Base-by-base conservation (phyloP, 2,797 vertebrate species). In the Ctenopoma multispine region DNA sequence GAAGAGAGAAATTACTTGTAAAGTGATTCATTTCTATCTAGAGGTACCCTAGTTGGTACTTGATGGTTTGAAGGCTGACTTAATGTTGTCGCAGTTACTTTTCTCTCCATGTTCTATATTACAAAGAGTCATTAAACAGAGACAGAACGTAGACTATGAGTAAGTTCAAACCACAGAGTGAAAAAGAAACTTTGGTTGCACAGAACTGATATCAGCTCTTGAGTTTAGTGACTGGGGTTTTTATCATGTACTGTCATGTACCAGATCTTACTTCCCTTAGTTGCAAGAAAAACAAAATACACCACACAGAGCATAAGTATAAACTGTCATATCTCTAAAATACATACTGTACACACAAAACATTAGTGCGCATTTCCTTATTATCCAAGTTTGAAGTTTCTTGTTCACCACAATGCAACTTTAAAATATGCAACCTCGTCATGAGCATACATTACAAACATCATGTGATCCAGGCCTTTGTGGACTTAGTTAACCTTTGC, bases 1-100 rank as follows among this genome's bases (percentile, higher is more conserved):
- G 85, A 78, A 59, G 56, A 65, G 75, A 88, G 75, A 90, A 88
- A 89, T 89, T 72, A 88, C 85, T 89, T 90, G 83, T 88, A 87
- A 87, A 85, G 80, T 69, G 80, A 79, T 88, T 87, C 49, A 69
- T 86, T 87, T 89, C 73, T 80, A 83, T 83, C 72, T 62, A 6
- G 61, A 78, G 78, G 73, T 54, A 66, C 70, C 74, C 85, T 66
- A 55, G 62, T 85, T 78, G 72, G 66, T 59, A 55, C 77, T 82
- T 79, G 75, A 81, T 77, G 60, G 77, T 79, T 84, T 77, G 59
- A 85, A 84, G 60, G 62, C 73, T 81, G 83, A 86, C 78, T 73
- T 83, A 83, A 86, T 63, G 49, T 53, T 40, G 17, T 7, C 38
- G 56, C 68, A 63, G 55, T 72, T 67, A 72, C 70, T 69, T 80